These are phyloP conservation scores for Encarsia formosa DNA, from an alignment of 2,888 invertebrate genomes.

Conservation along the genomic window DNA sequence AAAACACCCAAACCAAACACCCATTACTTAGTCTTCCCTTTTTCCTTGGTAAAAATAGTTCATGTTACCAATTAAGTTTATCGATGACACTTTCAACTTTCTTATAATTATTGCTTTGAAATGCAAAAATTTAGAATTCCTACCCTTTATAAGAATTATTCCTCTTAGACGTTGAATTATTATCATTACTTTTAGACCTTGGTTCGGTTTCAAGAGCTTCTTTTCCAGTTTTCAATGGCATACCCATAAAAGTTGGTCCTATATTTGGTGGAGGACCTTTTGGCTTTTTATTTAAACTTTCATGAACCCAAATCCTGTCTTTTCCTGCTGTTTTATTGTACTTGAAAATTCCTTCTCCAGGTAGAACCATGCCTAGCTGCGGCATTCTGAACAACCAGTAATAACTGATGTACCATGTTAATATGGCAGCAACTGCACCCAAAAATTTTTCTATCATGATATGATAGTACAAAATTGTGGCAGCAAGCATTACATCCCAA, in stretches of 20 bases:
- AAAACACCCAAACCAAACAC: conserved; percentile 8
- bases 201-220: conserved; percentile 19
- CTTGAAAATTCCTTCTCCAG: conserved; percentile 76
- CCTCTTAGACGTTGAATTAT: background rate
- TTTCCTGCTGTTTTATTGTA: conserved; percentile 61
- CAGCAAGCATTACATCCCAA: conserved; percentile 95
- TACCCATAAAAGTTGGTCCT: conserved; percentile 68
- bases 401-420: conserved; percentile 89
- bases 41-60: background rate
- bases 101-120: conserved; percentile 3
- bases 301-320: no score
- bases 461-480: conserved; percentile 93
- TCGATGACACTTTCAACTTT: no score
- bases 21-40: conserved; percentile 1
- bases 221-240: conserved; percentile 59
- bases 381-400: conserved; percentile 70
- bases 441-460: conserved; percentile 92
- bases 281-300: conserved; percentile 11
- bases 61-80: background rate
- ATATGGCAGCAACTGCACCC: conserved; percentile 80
- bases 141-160: background rate
- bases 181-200: conserved; percentile 1
- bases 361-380: conserved; percentile 62
- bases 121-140: no score
- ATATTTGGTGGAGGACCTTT: conserved; percentile 31